A percentile compares a stretch with the other conserved stretches of the same genome.
Conservation (phyloP, 2,888 invertebrate species). For the Aethes cnicana region DNA sequence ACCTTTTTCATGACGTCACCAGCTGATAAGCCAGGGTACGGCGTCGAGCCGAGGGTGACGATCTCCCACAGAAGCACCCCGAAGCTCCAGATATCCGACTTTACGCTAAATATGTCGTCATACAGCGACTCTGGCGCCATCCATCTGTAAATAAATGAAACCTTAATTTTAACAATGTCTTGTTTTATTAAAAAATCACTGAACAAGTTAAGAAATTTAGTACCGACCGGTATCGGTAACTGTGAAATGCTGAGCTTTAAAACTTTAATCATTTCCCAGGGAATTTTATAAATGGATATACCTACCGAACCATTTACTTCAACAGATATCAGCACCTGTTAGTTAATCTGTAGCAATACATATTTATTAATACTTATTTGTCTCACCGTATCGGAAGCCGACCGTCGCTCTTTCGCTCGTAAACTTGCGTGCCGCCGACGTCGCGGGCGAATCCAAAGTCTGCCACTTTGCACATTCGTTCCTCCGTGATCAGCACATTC, state of each 20-base stretch:
- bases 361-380: no score
- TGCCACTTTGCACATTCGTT: slow-evolving; percentile 94
- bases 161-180: no score
- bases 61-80: slow-evolving; percentile 98
- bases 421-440: slow-evolving; percentile 93
- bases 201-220: no score
- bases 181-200: no score
- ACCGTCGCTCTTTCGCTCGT: slow-evolving; percentile 93
- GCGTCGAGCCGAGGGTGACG: slow-evolving; percentile 96
- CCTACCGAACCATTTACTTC: no score
- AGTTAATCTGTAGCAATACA: no score
- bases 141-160: slow-evolving; percentile 85
- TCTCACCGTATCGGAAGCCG: slow-evolving; percentile 85
- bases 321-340: no score
- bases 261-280: no score
- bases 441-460: slow-evolving; percentile 97
- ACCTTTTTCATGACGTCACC: slow-evolving; percentile 95
- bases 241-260: no score
- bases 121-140: slow-evolving; percentile 98
- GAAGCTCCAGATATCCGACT: slow-evolving; percentile 98
- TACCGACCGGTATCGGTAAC: no score
- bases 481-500: slow-evolving; percentile 93
- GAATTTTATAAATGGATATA: no score
- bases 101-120: slow-evolving; percentile 96
- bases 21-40: slow-evolving; percentile 96